Evolutionary conservation across 2,113 vertebrate species (phyloP).

Genomic region (Micronycteris hirsuta): DNA sequence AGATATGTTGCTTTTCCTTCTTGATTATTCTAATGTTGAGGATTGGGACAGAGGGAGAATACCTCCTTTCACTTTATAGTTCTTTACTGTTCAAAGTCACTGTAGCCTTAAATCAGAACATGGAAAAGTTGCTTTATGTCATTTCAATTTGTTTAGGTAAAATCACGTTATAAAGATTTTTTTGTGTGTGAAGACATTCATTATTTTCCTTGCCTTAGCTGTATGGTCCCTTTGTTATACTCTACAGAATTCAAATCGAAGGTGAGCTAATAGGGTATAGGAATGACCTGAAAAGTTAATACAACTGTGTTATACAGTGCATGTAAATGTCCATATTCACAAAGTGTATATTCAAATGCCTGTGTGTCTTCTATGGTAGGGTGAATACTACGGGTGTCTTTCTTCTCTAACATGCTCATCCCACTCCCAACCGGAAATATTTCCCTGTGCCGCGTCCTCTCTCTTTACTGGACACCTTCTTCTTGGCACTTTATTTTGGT

Average conservation of each 20-base stretch:
- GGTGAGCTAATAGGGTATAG: background rate
- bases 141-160: background rate
- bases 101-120: background rate
- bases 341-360: background rate
- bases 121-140: background rate
- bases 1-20: background rate
- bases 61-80: background rate
- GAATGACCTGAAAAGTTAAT: background rate
- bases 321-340: background rate
- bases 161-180: background rate
- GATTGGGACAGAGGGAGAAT: background rate
- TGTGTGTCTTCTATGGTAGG: background rate
- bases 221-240: background rate
- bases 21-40: background rate
- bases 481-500: background rate
- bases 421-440: background rate
- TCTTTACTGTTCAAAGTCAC: conserved; percentile 1
- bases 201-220: background rate
- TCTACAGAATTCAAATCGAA: background rate
- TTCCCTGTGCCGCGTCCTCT: background rate
- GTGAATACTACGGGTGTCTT: background rate
- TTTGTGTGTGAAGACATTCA: background rate
- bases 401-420: background rate
- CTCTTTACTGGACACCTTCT: background rate
- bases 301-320: background rate